Evolutionary conservation across 2,113 vertebrate species (phyloP).

Genomic region (Brienomyrus longianalis): DNA sequence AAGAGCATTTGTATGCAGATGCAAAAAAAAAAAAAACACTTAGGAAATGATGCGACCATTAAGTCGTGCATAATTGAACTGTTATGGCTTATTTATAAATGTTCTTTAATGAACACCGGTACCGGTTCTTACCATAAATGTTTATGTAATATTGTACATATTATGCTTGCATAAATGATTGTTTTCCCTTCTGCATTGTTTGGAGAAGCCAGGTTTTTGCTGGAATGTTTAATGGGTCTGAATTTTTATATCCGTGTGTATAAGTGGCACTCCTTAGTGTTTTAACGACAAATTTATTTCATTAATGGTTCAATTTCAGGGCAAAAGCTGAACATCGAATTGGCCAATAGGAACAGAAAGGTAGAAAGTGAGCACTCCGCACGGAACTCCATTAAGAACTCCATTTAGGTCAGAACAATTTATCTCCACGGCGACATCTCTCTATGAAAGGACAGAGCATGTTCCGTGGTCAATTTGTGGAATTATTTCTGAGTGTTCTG

Average conservation of each 20-base stretch:
- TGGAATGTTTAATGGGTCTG: background rate
- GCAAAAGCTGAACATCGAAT: background rate
- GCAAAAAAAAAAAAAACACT: background rate
- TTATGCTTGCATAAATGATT: background rate
- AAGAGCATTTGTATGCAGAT: background rate
- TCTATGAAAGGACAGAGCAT: background rate
- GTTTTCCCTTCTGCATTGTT: background rate
- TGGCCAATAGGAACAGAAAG: background rate
- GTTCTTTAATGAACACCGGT: background rate
- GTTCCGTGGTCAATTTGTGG: background rate
- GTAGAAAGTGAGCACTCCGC: constrained; percentile 9
- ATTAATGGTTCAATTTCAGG: constrained; percentile 31
- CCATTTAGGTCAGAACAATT: constrained; percentile 24
- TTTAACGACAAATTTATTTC: constrained; percentile 32
- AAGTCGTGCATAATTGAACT: background rate
- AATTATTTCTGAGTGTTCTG: background rate
- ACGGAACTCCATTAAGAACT: constrained; percentile 16
- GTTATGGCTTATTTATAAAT: background rate
- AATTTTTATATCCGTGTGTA: background rate
- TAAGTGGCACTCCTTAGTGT: background rate
- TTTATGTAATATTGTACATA: background rate
- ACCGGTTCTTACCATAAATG: background rate
- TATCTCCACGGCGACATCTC: constrained; percentile 11
- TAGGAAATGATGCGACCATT: background rate
- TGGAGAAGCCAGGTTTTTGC: background rate